Evolutionary conservation across 1,140 invertebrate species (phyloP).

Genomic region (Panonychus citri): DNA sequence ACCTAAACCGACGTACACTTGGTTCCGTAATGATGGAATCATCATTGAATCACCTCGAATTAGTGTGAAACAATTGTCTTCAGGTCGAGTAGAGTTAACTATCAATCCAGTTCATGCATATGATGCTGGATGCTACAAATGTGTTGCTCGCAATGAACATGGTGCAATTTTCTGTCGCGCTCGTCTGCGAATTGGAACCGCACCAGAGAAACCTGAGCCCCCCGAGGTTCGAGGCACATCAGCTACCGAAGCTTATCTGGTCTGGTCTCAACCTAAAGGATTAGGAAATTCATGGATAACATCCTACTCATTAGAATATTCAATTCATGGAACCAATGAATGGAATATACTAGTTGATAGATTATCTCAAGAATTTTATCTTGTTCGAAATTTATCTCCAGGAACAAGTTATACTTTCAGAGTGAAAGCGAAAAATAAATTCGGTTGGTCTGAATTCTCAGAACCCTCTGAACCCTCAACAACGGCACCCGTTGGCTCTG

Average conservation of each 20-base stretch:
- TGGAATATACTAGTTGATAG: conserved; percentile 69
- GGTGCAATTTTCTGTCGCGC: conserved; percentile 29
- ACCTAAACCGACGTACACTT: conserved; percentile 70
- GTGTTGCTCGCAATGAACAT: conserved; percentile 61
- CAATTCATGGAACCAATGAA: conserved; percentile 40
- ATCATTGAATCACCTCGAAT: conserved; percentile 50
- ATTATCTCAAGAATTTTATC: conserved; percentile 77
- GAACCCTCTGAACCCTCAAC: conserved; percentile 42
- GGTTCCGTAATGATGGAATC: conserved; percentile 78
- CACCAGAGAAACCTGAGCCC: conserved; percentile 58
- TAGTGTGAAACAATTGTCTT: conserved; percentile 22
- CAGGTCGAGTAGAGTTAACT: conserved; percentile 45
- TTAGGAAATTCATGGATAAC: conserved; percentile 57
- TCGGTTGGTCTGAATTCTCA: conserved; percentile 71
- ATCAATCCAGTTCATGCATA: conserved; percentile 47
- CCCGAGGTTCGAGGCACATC: conserved; percentile 58
- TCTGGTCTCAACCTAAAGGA: conserved; percentile 47
- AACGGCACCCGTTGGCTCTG: conserved; percentile 22
- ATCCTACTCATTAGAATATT: conserved; percentile 61
- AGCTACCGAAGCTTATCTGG: conserved; percentile 57
- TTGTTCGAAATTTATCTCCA: conserved; percentile 49
- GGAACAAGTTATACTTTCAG: conserved; percentile 65
- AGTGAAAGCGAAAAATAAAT: conserved; percentile 60
- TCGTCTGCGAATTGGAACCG: conserved; percentile 27
- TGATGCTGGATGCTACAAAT: conserved; percentile 62